Evolutionary conservation across 1,140 invertebrate species (phyloP), one percentile per base, ranked within the genome.

Genomic region (Thalassaphorura encarpata): DNA sequence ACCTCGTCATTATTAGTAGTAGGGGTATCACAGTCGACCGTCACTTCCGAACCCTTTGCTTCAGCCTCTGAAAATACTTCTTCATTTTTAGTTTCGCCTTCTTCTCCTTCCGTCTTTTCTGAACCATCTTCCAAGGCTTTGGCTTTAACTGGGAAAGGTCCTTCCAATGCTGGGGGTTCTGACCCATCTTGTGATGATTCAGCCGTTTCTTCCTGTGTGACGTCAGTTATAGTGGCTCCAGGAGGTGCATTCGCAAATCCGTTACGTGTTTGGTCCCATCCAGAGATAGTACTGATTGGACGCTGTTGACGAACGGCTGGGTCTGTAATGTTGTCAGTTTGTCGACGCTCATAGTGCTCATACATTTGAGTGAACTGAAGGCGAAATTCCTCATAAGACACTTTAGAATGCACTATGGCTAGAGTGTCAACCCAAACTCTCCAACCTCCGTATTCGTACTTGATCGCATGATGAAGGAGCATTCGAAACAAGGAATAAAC

Each of bases 361-460:
- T 97, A 97, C 88, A 97, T 94, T 74, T 93, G 88, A 52, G 89
- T 87, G 71, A 93, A 93, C 69, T 93, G 89, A 18, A 93, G 77
- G 69, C 92, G 91, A 70, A 97, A 97, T 73, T 97, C 92, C 77
- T 97, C 92, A 70, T 95, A 96, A 0, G 92, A 93, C 4, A 91
- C 87, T 80, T 98, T 98, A 1, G 96, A 98, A 77, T 99, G 97
- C 16, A 99, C 90, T 69, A 99, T 99, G 4, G 97, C 95, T 41
- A 99, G 70, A 0, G 96, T 99, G 71, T 99, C 97, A 6, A 99
- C 96, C 96, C 97, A 99, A 11, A 99, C 97, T 63, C 97, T 77
- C 97, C 97, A 99, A 13, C 97, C 97, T n/a, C 97, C 96, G 69
- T 97, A 99, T 73, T 99, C 97, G 68, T 91, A 90, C 71, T 98